Conservation (phyloP, 2,888 invertebrate species). For the Lithophane leautieri region DNA sequence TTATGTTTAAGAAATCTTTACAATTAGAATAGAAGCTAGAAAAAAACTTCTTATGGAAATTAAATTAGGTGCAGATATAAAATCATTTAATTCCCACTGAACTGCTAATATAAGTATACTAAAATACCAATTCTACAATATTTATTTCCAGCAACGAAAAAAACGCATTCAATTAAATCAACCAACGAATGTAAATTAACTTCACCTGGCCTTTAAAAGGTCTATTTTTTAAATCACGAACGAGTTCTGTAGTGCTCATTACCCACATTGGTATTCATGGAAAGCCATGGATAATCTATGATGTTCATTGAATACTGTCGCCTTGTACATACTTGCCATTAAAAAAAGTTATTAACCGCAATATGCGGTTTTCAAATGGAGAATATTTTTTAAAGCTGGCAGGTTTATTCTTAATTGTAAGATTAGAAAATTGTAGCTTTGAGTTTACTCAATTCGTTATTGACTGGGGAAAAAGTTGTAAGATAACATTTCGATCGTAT, state of each 20-base stretch:
- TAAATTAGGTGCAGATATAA: too few species aligned
- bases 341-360: conserved; percentile 31
- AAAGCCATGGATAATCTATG: conserved; percentile 59
- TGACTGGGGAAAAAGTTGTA: not conserved
- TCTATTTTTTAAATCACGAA: conserved; percentile 57
- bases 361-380: conserved; percentile 22
- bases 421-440: not conserved
- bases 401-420: conserved; percentile 24
- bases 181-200: conserved; percentile 38
- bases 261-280: conserved; percentile 69
- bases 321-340: conserved; percentile 12
- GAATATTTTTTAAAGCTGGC: not conserved
- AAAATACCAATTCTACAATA: not conserved
- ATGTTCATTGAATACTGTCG: conserved; percentile 41
- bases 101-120: not conserved
- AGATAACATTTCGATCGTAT: not conserved
- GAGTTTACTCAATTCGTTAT: not conserved
- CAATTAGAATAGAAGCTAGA: too few species aligned
- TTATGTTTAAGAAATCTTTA: not conserved
- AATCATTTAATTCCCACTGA: not conserved
- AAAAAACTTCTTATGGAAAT: not conserved
- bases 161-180: conserved; percentile 30
- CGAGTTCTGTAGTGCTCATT: conserved; percentile 61
- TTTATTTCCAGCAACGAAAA: not conserved
- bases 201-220: conserved; percentile 32